phyloP scores from a whole-genome alignment of 2,113 vertebrate species.

The Nansenia antarctica region DNA sequence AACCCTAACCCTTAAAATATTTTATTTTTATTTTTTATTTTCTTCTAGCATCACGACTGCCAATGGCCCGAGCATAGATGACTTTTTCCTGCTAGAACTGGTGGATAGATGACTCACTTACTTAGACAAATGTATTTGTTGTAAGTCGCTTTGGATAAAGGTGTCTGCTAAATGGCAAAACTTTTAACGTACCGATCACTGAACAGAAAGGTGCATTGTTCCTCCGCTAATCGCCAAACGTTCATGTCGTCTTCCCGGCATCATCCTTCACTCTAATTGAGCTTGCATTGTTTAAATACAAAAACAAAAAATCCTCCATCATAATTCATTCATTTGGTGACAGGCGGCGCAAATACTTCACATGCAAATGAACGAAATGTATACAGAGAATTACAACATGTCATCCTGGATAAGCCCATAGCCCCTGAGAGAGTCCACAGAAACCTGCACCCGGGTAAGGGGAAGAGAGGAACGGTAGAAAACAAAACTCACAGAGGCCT shows the following conservation, averaged over 20 bases:
- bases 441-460: neutral
- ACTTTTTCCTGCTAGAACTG: too few species aligned
- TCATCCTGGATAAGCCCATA: slow-evolving; percentile 28
- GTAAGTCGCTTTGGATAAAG: too few species aligned
- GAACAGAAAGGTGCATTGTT: neutral
- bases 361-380: slow-evolving; percentile 68
- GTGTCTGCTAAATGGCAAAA: too few species aligned
- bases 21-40: too few species aligned
- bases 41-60: too few species aligned
- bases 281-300: slow-evolving; percentile 50
- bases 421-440: slow-evolving; percentile 41
- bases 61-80: too few species aligned
- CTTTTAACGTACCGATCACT: too few species aligned
- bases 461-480: neutral
- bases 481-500: neutral
- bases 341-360: slow-evolving; percentile 42
- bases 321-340: slow-evolving; percentile 39
- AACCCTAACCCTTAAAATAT: too few species aligned
- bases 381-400: slow-evolving; percentile 65
- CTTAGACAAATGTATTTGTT: too few species aligned
- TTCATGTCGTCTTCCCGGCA: slow-evolving; percentile 54
- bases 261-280: slow-evolving; percentile 2
- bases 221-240: neutral
- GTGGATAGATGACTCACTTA: too few species aligned
- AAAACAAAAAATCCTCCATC: slow-evolving; percentile 43